phyloP scores from a whole-genome alignment of 2,888 invertebrate genomes.

The Apamea sordens region DNA sequence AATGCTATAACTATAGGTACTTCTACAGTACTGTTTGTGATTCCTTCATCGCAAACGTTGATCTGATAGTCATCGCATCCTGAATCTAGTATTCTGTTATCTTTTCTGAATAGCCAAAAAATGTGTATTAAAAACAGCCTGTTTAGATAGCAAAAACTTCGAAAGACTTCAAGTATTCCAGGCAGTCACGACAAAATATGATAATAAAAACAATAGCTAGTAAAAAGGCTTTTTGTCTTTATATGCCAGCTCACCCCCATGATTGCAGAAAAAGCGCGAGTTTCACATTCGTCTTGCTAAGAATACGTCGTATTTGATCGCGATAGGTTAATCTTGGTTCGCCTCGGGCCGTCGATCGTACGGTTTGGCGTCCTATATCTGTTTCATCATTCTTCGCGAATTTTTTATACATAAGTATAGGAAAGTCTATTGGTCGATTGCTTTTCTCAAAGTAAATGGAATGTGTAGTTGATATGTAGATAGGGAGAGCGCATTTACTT shows the following conservation, averaged over 20 bases:
- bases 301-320: conserved; percentile 53
- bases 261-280: conserved; percentile 9
- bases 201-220: not conserved
- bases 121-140: not conserved
- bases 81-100: not conserved
- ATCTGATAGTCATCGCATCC: not conserved
- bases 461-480: conserved; percentile 4
- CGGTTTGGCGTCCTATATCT: conserved; percentile 46
- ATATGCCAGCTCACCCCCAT: conserved; percentile 7
- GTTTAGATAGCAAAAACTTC: not conserved
- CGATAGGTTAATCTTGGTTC: conserved; percentile 62
- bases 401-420: conserved; percentile 36
- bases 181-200: not conserved
- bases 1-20: not conserved
- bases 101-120: not conserved
- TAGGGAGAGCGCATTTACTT: not conserved
- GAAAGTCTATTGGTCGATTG: conserved; percentile 38
- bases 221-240: not conserved
- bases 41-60: not conserved
- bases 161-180: not conserved
- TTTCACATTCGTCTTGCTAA: conserved; percentile 38
- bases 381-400: conserved; percentile 46
- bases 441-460: conserved; percentile 38
- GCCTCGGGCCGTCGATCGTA: conserved; percentile 55
- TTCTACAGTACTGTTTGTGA: not conserved